Conservation (phyloP, 2,797 vertebrate genomes). For the Gouania willdenowi region DNA sequence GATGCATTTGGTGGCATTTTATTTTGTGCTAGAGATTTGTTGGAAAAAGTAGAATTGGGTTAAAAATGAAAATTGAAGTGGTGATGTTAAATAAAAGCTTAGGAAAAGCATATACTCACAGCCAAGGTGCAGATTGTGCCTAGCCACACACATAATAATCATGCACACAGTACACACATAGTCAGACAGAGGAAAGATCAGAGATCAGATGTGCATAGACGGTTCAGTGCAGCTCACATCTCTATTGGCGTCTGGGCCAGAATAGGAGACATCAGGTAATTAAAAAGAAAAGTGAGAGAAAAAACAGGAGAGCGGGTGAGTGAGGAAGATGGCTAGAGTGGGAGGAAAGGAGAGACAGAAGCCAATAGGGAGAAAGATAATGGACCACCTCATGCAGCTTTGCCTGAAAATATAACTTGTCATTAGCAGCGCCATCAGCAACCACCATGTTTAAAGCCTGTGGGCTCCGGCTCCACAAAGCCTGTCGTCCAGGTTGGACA, state of each 20-base stretch:
- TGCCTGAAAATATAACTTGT: constrained; percentile 59
- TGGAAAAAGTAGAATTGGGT: too few relatives aligned
- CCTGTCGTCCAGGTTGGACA: constrained; percentile 6
- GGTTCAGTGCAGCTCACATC: constrained; percentile 54
- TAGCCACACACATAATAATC: constrained; percentile 19
- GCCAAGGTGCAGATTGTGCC: constrained; percentile 23
- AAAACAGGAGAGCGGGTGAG: constrained; percentile 23
- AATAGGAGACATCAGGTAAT: constrained; percentile 73
- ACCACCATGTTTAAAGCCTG: constrained; percentile 25
- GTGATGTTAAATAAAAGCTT: constrained; percentile 1
- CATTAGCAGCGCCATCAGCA: constrained; percentile 49
- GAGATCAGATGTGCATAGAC: constrained; percentile 56
- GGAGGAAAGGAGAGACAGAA: constrained; percentile 37
- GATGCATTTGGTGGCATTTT: too few relatives aligned
- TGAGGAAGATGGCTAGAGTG: constrained; percentile 7
- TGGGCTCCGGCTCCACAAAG: constrained; percentile 17
- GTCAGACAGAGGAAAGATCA: constrained; percentile 45
- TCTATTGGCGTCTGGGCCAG: constrained; percentile 61
- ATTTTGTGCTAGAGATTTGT: too few relatives aligned
- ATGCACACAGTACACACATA: constrained; percentile 14
- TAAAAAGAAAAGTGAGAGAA: constrained; percentile 67
- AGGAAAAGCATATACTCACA: constrained; percentile 8
- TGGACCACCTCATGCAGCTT: constrained; percentile 57
- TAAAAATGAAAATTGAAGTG: background rate
- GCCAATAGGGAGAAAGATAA: constrained; percentile 53